These are phyloP conservation scores for Galerucella pusilla DNA, from an alignment of 2,888 invertebrate genomes.

Conservation along the genomic window DNA sequence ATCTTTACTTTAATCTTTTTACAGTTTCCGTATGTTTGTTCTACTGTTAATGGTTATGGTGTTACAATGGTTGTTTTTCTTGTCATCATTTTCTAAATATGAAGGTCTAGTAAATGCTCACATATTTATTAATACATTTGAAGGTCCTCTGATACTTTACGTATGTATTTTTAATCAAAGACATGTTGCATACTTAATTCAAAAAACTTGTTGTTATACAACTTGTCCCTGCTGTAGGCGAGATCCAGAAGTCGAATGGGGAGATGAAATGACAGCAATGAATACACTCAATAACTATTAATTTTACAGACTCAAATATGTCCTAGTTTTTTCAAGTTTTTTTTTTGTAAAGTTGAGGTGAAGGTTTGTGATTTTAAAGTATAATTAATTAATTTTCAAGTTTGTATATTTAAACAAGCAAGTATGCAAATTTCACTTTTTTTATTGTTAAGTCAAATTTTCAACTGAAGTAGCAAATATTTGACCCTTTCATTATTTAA, in stretches of 20 bases:
- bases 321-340: neutral
- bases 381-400: neutral
- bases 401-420: neutral
- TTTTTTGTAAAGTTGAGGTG: neutral
- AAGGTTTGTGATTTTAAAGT: neutral
- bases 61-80: constrained; percentile 79
- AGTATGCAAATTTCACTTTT: neutral
- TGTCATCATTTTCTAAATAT: constrained; percentile 80
- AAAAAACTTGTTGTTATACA: constrained; percentile 83
- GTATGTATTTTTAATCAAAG: constrained; percentile 82
- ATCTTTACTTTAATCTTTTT: constrained; percentile 59
- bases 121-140: constrained; percentile 80
- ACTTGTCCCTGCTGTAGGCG: constrained; percentile 67
- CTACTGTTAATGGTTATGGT: constrained; percentile 81
- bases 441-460: neutral
- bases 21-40: constrained; percentile 83
- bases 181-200: constrained; percentile 81
- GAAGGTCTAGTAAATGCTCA: constrained; percentile 80
- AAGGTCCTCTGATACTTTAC: constrained; percentile 80
- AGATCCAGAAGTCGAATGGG: constrained; percentile 84
- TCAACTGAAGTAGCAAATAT: neutral
- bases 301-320: neutral
- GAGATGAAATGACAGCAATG: constrained; percentile 90
- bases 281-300: constrained; percentile 67
- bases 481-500: too few relatives aligned